phyloP scores from a whole-genome alignment of 2,888 invertebrate species.

The Drosophila kambysellisi region DNA sequence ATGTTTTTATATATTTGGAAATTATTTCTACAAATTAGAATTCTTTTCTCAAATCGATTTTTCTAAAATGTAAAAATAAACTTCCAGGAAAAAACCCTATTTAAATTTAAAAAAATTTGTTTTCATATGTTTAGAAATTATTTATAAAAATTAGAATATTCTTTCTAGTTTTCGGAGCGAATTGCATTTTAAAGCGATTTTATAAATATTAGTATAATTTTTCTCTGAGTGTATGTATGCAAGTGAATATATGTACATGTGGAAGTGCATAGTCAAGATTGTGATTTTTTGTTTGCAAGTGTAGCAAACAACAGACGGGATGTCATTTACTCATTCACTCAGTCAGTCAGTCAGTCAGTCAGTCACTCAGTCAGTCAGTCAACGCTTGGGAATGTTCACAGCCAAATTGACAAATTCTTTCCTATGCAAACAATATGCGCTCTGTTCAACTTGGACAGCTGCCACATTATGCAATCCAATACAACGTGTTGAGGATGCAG shows the following conservation, averaged over 20 bases:
- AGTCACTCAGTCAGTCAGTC: slow-evolving; percentile 33
- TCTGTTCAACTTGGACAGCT: background rate
- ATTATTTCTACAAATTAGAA: background rate
- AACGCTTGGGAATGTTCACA: slow-evolving; percentile 65
- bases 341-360: background rate
- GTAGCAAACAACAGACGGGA: slow-evolving; percentile 32
- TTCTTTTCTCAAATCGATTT: background rate
- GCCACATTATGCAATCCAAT: slow-evolving; percentile 34
- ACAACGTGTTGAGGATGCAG: background rate
- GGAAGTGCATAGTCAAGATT: background rate
- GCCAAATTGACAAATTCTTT: slow-evolving; percentile 56
- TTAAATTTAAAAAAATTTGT: too few species aligned
- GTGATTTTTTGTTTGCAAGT: slow-evolving; percentile 27
- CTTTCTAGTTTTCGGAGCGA: background rate
- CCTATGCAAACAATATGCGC: slow-evolving; percentile 42
- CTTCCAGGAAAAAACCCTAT: too few species aligned
- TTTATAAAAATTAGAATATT: background rate
- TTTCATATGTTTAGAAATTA: too few species aligned
- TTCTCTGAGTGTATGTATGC: background rate
- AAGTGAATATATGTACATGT: background rate
- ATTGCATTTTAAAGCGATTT: background rate
- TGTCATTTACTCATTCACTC: slow-evolving; percentile 19
- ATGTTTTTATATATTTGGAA: too few species aligned
- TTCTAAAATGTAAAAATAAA: too few species aligned
- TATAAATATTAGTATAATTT: background rate